Evolutionary conservation across 2,113 vertebrate genomes (phyloP).

Genomic region (Ictidomys tridecemlineatus): DNA sequence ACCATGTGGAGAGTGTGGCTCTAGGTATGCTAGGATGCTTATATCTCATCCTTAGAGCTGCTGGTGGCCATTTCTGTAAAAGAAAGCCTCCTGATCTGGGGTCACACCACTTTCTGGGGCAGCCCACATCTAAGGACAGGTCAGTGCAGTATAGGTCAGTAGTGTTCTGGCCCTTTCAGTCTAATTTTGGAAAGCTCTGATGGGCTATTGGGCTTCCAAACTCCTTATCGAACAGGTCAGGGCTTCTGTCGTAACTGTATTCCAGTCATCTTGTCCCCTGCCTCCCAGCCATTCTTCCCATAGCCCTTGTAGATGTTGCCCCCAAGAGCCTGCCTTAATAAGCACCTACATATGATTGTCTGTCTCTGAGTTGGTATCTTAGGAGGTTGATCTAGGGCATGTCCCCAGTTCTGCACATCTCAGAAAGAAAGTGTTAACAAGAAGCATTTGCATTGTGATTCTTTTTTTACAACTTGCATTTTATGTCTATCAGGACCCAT

Average conservation of each 20-base stretch:
- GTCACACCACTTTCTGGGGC: background rate
- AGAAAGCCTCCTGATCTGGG: background rate
- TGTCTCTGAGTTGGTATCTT: background rate
- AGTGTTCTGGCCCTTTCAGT: background rate
- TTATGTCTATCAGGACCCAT: background rate
- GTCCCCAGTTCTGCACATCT: background rate
- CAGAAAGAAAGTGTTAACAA: background rate
- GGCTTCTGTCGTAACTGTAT: background rate
- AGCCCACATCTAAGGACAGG: background rate
- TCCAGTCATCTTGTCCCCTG: background rate
- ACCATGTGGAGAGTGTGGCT: background rate
- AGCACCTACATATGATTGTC: background rate
- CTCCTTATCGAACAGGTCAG: background rate
- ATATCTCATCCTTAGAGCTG: background rate
- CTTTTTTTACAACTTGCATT: background rate
- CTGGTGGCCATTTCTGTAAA: background rate
- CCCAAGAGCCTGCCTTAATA: fast-evolving
- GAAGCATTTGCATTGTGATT: background rate
- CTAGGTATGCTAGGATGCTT: too few species aligned
- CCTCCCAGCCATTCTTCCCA: background rate
- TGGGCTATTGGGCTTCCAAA: background rate
- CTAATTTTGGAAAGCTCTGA: background rate
- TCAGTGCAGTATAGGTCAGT: background rate
- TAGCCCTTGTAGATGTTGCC: background rate
- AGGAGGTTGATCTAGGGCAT: background rate